A percentile compares a stretch with the other conserved stretches of the same genome.
Conservation (phyloP, 1,140 invertebrate genomes). For the Caenorhabditis remanei region DNA sequence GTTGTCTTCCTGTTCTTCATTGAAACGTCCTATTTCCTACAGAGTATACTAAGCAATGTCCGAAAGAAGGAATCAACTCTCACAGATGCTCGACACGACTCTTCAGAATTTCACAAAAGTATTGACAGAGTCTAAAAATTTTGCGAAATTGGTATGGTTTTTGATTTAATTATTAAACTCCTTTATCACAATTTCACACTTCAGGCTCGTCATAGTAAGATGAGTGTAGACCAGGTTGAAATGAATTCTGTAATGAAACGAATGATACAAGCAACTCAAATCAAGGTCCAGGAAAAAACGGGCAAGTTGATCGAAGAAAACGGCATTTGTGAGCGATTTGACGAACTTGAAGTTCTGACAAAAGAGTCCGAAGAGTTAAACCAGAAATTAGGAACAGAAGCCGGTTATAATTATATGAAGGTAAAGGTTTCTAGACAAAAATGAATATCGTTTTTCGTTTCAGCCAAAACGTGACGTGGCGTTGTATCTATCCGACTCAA, state of each 20-base stretch:
- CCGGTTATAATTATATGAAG: neutral
- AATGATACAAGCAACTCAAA: neutral
- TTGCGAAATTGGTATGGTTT: neutral
- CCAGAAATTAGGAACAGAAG: neutral
- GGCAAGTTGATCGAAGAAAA: constrained; percentile 1
- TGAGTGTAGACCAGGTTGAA: neutral
- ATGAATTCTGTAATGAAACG: neutral
- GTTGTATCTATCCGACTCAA: neutral
- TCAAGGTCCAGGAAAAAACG: constrained; percentile 2
- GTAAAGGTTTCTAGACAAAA: neutral
- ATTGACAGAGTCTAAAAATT: constrained; percentile 16
- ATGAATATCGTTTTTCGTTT: neutral
- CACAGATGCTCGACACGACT: neutral
- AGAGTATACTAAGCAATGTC: neutral
- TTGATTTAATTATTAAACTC: neutral
- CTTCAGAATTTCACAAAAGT: neutral
- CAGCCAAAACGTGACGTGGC: constrained; percentile 21
- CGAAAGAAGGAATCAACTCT: neutral
- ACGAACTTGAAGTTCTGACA: neutral
- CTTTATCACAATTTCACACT: neutral
- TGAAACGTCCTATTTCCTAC: too few relatives aligned
- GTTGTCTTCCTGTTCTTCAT: too few relatives aligned
- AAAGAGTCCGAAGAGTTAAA: neutral
- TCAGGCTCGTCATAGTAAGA: neutral
- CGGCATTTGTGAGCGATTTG: neutral